Percentiles rank a stretch among this genome's conserved stretches.
phyloP scores from a whole-genome alignment of 2,888 invertebrate species.

The Meteorus cinctellus region DNA sequence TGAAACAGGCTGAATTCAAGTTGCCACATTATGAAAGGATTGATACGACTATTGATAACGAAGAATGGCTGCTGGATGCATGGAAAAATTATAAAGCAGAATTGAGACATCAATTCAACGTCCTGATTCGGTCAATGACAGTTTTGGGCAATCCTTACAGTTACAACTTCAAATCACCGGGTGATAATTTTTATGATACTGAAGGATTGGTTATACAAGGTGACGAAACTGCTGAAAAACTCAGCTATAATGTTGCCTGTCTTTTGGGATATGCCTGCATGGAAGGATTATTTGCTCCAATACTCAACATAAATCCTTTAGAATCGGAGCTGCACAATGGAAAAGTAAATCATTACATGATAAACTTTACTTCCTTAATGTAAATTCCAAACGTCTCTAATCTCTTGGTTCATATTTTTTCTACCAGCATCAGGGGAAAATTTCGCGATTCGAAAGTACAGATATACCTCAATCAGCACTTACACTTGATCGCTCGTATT shows the following conservation, averaged over 20 bases:
- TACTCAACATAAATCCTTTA: constrained; percentile 54
- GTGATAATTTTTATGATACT: constrained; percentile 59
- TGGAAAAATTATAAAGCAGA: constrained; percentile 82
- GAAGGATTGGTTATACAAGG: constrained; percentile 60
- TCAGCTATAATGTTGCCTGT: constrained; percentile 71
- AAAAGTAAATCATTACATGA: constrained; percentile 46
- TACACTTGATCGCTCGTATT: constrained; percentile 76
- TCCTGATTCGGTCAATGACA: constrained; percentile 84
- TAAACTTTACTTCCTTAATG: background rate
- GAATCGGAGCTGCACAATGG: constrained; percentile 46
- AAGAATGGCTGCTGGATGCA: constrained; percentile 76
- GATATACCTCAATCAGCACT: constrained; percentile 74
- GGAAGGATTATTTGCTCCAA: constrained; percentile 58
- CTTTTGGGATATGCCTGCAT: constrained; percentile 74
- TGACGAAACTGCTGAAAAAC: constrained; percentile 68
- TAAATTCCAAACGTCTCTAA: too few species aligned
- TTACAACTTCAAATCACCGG: constrained; percentile 63
- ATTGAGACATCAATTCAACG: constrained; percentile 86
- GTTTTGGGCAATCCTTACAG: constrained; percentile 87
- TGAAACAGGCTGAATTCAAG: constrained; percentile 65
- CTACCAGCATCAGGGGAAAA: constrained; percentile 54
- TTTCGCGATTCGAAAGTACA: constrained; percentile 65
- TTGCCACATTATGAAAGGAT: constrained; percentile 80
- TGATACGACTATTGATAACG: constrained; percentile 75
- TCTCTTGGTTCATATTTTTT: background rate